phyloP scores from a whole-genome alignment of 2,888 invertebrate genomes.

The Brenthis ino region DNA sequence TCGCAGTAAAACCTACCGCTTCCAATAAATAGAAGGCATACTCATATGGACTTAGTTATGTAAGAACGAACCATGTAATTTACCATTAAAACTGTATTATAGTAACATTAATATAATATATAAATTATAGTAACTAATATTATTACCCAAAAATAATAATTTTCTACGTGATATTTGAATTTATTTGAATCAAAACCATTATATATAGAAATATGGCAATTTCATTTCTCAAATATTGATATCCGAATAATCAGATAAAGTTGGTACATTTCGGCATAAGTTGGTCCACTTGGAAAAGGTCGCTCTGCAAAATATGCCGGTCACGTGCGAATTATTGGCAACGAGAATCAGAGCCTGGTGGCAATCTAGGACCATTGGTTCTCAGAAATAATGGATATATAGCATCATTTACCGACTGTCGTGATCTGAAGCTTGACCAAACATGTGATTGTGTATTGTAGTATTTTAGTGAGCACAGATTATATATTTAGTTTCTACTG shows the following conservation, averaged over 20 bases:
- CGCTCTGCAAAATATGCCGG: constrained; percentile 47
- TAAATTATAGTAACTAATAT: too few relatives aligned
- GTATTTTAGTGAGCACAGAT: constrained; percentile 20
- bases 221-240: neutral
- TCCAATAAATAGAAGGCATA: constrained; percentile 17
- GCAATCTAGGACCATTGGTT: constrained; percentile 32
- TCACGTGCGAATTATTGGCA: constrained; percentile 78
- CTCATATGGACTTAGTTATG: constrained; percentile 14
- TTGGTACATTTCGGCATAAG: constrained; percentile 13
- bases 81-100: neutral
- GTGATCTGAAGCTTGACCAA: constrained; percentile 17
- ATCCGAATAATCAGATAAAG: neutral
- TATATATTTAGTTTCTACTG: neutral
- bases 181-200: too few relatives aligned
- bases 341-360: constrained; percentile 55
- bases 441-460: constrained; percentile 30
- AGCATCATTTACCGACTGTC: constrained; percentile 17
- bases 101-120: too few relatives aligned
- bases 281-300: constrained; percentile 30
- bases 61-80: neutral
- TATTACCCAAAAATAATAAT: too few relatives aligned
- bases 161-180: too few relatives aligned
- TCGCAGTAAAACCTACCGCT: constrained; percentile 14
- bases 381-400: constrained; percentile 19
- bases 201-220: too few relatives aligned